These are phyloP conservation scores for Esox masquinongy DNA, from an alignment of 2,797 vertebrate genomes.

Conservation along the genomic window DNA sequence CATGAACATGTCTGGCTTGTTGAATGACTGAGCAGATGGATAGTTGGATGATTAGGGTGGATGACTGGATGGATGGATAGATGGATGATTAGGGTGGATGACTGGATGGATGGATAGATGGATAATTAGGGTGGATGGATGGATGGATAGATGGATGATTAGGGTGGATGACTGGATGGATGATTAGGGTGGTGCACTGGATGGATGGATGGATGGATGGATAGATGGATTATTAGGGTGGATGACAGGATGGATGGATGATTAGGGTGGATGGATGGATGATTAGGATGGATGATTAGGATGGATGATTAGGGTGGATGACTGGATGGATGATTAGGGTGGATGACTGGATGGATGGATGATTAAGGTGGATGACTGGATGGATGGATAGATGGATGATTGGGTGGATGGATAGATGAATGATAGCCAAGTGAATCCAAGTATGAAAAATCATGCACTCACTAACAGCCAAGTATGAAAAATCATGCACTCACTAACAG, in stretches of 20 bases:
- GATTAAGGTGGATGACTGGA: neutral
- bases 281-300: constrained; percentile 21
- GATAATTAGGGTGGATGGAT: constrained; percentile 27
- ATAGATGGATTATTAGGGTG: constrained; percentile 35
- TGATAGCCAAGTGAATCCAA: too few relatives aligned
- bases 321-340: constrained; percentile 30
- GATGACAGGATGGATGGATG: constrained; percentile 15
- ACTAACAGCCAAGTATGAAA: too few relatives aligned
- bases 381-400: neutral
- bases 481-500: too few relatives aligned
- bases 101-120: constrained; percentile 14
- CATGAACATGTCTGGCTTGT: neutral
- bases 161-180: constrained; percentile 43
- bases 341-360: constrained; percentile 43
- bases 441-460: too few relatives aligned
- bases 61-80: too few relatives aligned
- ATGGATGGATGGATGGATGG: too few relatives aligned
- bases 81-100: constrained; percentile 38
- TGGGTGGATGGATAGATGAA: too few relatives aligned
- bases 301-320: constrained; percentile 43
- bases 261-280: constrained; percentile 29
- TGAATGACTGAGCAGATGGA: constrained; percentile 32
- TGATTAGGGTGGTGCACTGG: too few relatives aligned
- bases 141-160: constrained; percentile 41
- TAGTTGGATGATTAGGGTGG: too few relatives aligned